Percentiles rank a stretch among this genome's conserved stretches.
Conservation (phyloP, 2,888 invertebrate genomes). For the Xiphydria camelus region DNA sequence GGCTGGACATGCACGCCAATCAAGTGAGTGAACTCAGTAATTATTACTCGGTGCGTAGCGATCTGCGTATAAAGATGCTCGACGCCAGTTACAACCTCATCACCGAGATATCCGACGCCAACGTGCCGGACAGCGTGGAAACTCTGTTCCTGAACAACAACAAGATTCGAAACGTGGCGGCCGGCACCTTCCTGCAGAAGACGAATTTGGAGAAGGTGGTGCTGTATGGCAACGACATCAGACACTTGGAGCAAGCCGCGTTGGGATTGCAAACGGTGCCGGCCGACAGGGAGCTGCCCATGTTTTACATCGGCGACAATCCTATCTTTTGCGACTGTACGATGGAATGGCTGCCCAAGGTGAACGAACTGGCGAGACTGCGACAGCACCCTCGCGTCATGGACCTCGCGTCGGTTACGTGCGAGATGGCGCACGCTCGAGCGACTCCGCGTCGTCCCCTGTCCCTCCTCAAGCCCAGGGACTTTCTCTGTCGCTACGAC, state of each 20-base stretch:
- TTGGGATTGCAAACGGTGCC: constrained; percentile 70
- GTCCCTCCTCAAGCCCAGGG: constrained; percentile 71
- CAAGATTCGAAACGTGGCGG: constrained; percentile 69
- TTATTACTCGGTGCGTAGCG: constrained; percentile 69
- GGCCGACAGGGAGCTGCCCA: constrained; percentile 71
- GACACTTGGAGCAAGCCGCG: constrained; percentile 72
- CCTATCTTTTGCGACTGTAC: constrained; percentile 84
- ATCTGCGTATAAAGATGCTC: constrained; percentile 72
- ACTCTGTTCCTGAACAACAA: constrained; percentile 76
- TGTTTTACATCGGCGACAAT: constrained; percentile 80
- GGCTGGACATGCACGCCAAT: constrained; percentile 82
- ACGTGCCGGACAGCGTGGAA: constrained; percentile 74
- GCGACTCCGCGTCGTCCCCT: constrained; percentile 67
- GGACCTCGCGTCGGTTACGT: constrained; percentile 78
- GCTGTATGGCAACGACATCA: constrained; percentile 74
- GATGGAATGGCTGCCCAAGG: constrained; percentile 83
- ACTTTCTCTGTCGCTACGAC: constrained; percentile 81
- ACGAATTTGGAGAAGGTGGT: constrained; percentile 75
- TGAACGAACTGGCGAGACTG: constrained; percentile 74
- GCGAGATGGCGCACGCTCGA: constrained; percentile 72
- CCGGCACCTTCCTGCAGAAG: constrained; percentile 72
- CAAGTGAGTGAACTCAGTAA: constrained; percentile 76
- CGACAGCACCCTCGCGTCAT: constrained; percentile 78
- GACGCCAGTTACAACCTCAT: constrained; percentile 77
- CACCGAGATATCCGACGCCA: constrained; percentile 68